Evolutionary conservation across 2,113 vertebrate genomes (phyloP).

Genomic region (Pseudopipra pipra): DNA sequence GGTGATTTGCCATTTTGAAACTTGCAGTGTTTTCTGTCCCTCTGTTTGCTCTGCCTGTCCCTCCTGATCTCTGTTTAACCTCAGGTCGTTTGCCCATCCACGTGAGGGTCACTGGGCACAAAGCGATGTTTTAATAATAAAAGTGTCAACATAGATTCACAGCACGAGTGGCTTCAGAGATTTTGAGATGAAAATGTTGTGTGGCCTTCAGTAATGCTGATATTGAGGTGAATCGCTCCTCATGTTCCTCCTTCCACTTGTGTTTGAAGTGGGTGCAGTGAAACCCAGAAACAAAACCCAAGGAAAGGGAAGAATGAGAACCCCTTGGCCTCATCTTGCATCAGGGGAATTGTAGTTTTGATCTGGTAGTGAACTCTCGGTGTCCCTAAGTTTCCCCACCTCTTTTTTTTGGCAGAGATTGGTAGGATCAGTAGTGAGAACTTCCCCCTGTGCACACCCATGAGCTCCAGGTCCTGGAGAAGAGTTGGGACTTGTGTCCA

Average conservation of each 20-base stretch:
- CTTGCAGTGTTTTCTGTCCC: not conserved
- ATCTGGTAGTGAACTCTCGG: not conserved
- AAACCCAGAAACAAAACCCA: not conserved
- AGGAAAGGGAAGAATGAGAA: not conserved
- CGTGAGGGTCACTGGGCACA: not conserved
- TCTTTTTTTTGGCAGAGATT: not conserved
- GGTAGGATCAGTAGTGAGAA: not conserved
- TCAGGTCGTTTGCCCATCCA: fast-evolving
- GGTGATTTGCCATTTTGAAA: not conserved
- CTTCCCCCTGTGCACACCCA: fast-evolving
- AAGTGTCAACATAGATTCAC: not conserved
- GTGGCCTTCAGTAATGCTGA: not conserved
- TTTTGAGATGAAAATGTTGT: not conserved
- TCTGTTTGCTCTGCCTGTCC: not conserved
- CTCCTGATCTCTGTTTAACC: not conserved
- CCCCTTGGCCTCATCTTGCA: fast-evolving
- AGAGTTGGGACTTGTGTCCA: fast-evolving
- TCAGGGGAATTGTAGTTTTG: fast-evolving
- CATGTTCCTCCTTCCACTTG: not conserved
- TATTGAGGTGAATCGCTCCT: not conserved
- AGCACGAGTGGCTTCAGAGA: not conserved
- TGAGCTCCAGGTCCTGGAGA: not conserved
- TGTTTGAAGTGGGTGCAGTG: not conserved
- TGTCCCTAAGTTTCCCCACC: not conserved
- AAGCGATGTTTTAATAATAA: not conserved